These are phyloP conservation scores for Equus quagga DNA, from an alignment of 2,113 vertebrate genomes.

Conservation along the genomic window DNA sequence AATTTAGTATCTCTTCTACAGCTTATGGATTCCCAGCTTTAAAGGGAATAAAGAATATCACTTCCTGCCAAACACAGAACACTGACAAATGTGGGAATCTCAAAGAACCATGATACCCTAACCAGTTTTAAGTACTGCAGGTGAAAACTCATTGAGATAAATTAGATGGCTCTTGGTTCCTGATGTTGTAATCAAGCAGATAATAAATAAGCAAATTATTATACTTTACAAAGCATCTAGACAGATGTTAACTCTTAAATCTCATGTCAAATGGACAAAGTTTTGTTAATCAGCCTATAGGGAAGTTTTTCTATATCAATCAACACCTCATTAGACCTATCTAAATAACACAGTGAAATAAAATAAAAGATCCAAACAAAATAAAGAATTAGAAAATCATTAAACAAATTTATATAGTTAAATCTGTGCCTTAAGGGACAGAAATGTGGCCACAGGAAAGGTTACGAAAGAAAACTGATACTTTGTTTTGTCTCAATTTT, in stretches of 20 bases:
- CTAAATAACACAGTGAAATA: neutral
- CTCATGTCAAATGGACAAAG: neutral
- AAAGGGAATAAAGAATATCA: slow-evolving; percentile 34
- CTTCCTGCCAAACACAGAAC: neutral
- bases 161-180: neutral
- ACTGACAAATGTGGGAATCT: slow-evolving; percentile 2
- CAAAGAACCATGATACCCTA: neutral
- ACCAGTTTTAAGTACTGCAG: neutral
- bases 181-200: neutral
- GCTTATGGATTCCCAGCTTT: neutral
- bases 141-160: slow-evolving; percentile 22
- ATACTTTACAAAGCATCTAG: neutral
- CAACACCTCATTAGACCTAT: neutral
- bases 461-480: neutral
- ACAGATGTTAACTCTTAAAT: slow-evolving; percentile 24
- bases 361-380: slow-evolving; percentile 52
- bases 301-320: neutral
- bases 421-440: neutral
- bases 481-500: slow-evolving; percentile 14
- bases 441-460: neutral
- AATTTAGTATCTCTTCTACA: neutral
- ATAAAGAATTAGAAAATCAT: neutral
- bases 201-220: neutral
- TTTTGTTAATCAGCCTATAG: neutral
- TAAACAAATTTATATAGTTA: neutral